Evolutionary conservation across 2,797 vertebrate species (phyloP).

Genomic region (Macropodus opercularis): DNA sequence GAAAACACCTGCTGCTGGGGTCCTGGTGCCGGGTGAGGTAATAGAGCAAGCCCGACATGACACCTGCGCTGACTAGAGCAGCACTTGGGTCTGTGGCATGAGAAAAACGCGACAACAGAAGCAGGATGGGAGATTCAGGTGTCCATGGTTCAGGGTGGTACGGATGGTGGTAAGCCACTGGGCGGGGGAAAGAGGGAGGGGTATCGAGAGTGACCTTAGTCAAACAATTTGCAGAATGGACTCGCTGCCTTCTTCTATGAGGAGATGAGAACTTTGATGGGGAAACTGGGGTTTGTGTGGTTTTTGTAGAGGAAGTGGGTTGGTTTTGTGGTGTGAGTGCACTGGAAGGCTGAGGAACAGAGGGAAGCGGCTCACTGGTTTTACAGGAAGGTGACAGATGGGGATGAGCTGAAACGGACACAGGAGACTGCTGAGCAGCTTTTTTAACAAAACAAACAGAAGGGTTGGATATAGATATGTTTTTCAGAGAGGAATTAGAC

Average conservation of each 20-base stretch:
- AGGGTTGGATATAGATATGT: slow-evolving; percentile 8
- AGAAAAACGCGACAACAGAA: slow-evolving; percentile 90
- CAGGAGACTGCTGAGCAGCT: slow-evolving; percentile 15
- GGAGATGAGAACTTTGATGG: slow-evolving; percentile 78
- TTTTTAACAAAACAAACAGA: slow-evolving; percentile 48
- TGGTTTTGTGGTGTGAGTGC: slow-evolving; percentile 6
- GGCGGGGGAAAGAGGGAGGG: slow-evolving; percentile 62
- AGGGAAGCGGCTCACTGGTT: slow-evolving; percentile 11
- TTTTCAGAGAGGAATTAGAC: slow-evolving; percentile 38
- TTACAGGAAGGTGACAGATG: slow-evolving; percentile 28
- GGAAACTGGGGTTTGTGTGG: slow-evolving; percentile 51
- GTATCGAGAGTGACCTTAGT: slow-evolving; percentile 65
- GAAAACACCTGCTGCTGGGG: slow-evolving; percentile 86
- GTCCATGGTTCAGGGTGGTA: slow-evolving; percentile 88
- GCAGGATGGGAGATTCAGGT: slow-evolving; percentile 86
- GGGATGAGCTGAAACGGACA: slow-evolving; percentile 13
- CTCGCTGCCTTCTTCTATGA: slow-evolving; percentile 67
- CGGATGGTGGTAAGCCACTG: slow-evolving; percentile 73
- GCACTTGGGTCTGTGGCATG: slow-evolving; percentile 85
- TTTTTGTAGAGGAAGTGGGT: slow-evolving; percentile 45
- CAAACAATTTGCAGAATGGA: slow-evolving; percentile 39
- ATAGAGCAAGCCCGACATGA: slow-evolving; percentile 81
- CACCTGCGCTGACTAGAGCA: slow-evolving; percentile 74
- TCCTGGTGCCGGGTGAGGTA: slow-evolving; percentile 86
- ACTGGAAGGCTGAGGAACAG: slow-evolving; percentile 22